Percentiles rank a stretch among this genome's conserved stretches.
Conservation (phyloP, 2,797 vertebrate genomes). For the Telmatherina bonti region DNA sequence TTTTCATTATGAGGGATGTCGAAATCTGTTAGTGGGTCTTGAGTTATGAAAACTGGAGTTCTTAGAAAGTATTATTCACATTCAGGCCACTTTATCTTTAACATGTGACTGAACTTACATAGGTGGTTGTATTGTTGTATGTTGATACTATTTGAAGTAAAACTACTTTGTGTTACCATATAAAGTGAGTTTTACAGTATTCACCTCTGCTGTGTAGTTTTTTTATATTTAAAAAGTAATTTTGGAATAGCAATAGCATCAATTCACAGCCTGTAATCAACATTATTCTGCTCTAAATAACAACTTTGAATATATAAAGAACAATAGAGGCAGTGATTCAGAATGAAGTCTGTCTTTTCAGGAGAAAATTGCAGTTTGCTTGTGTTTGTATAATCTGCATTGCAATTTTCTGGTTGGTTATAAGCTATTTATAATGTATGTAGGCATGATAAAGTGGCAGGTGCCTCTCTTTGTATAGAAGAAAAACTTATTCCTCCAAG, state of each 20-base stretch:
- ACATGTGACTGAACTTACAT: neutral
- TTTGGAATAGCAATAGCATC: neutral
- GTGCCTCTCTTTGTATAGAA: neutral
- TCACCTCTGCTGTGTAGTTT: neutral
- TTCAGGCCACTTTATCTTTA: slow-evolving; percentile 12
- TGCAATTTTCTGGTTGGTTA: neutral
- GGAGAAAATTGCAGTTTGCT: neutral
- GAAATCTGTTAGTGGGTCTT: slow-evolving; percentile 36
- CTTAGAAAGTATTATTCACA: slow-evolving; percentile 10
- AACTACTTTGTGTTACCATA: neutral
- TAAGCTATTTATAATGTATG: neutral
- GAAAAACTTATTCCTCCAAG: neutral
- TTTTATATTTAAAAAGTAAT: neutral
- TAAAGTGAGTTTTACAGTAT: neutral
- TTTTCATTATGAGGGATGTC: slow-evolving; percentile 57
- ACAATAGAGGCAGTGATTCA: neutral
- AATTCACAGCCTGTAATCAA: neutral
- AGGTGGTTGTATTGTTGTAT: neutral
- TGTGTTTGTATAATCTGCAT: neutral
- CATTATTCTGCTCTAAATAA: neutral
- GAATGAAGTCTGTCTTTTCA: neutral
- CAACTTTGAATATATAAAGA: neutral
- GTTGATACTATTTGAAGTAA: neutral
- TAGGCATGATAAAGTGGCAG: neutral
- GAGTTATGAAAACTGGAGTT: slow-evolving; percentile 31